Evolutionary conservation across 2,888 invertebrate genomes (phyloP).

Genomic region (Resseliella maxima): DNA sequence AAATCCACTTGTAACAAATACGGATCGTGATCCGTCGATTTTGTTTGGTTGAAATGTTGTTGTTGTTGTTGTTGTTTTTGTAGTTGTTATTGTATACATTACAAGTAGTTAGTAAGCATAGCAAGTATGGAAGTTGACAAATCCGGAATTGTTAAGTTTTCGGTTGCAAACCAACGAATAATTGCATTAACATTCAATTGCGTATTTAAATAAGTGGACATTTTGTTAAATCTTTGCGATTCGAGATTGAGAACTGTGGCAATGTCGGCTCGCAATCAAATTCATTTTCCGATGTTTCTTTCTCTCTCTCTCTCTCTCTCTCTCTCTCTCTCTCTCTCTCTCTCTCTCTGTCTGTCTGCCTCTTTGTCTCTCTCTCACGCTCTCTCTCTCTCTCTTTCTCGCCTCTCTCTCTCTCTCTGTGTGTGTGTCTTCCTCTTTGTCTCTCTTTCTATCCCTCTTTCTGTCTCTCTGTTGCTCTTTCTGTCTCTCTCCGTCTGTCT

Average conservation of each 20-base stretch:
- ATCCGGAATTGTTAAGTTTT: not conserved
- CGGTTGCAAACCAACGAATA: not conserved
- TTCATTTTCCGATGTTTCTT: not conserved
- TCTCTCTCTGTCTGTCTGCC: too few relatives aligned
- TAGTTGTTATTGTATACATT: not conserved
- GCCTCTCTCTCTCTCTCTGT: too few relatives aligned
- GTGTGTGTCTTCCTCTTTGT: too few relatives aligned
- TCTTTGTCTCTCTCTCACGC: too few relatives aligned
- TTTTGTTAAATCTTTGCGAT: not conserved
- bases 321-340: too few relatives aligned
- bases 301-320: too few relatives aligned
- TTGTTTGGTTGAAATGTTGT: not conserved
- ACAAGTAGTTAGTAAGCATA: not conserved
- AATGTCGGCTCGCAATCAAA: not conserved
- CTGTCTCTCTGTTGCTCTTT: too few relatives aligned
- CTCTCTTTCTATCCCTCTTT: too few relatives aligned
- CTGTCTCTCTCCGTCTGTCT: too few relatives aligned
- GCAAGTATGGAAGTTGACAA: not conserved
- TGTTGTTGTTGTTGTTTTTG: too few relatives aligned
- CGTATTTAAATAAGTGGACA: not conserved
- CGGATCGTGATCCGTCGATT: not conserved
- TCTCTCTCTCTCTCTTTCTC: too few relatives aligned
- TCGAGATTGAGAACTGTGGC: too few relatives aligned
- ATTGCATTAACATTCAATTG: constrained; percentile 15
- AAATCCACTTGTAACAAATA: constrained; percentile 18